Conservation (phyloP, 2,888 invertebrate genomes). For the Alloplasta piceator region DNA sequence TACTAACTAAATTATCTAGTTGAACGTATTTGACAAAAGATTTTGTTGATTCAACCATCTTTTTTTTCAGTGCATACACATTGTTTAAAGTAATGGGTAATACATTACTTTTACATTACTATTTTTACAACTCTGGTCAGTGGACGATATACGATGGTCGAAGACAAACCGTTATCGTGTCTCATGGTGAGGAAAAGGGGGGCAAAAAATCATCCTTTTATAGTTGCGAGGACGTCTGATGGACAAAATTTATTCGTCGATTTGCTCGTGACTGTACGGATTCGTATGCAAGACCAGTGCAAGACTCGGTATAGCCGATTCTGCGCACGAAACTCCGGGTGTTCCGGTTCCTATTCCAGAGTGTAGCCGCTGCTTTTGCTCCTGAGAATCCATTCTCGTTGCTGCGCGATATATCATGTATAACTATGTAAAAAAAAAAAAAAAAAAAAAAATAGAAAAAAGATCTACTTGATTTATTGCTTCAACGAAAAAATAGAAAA, state of each 20-base stretch:
- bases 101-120: too few relatives aligned
- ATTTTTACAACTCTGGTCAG: too few relatives aligned
- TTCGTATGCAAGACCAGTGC: constrained; percentile 76
- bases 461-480: too few relatives aligned
- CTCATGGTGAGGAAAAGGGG: neutral
- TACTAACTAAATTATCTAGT: too few relatives aligned
- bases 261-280: constrained; percentile 59
- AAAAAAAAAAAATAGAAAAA: too few relatives aligned
- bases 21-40: too few relatives aligned
- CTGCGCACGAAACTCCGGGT: constrained; percentile 77
- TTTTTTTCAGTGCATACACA: too few relatives aligned
- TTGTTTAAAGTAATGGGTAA: too few relatives aligned
- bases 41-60: too few relatives aligned
- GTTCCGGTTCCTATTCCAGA: constrained; percentile 81
- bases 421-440: too few relatives aligned
- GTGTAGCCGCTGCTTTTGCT: constrained; percentile 18
- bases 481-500: too few relatives aligned
- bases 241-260: constrained; percentile 20
- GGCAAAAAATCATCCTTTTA: neutral
- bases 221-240: constrained; percentile 21
- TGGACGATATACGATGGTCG: constrained; percentile 16
- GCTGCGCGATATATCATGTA: neutral
- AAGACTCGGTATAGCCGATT: constrained; percentile 77
- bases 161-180: neutral
- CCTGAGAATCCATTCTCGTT: constrained; percentile 27